A percentile compares a stretch with the other conserved stretches of the same genome.
These are phyloP conservation scores for Triplophysa yarkandensis DNA, from an alignment of 2,797 vertebrate genomes.

Conservation along the genomic window DNA sequence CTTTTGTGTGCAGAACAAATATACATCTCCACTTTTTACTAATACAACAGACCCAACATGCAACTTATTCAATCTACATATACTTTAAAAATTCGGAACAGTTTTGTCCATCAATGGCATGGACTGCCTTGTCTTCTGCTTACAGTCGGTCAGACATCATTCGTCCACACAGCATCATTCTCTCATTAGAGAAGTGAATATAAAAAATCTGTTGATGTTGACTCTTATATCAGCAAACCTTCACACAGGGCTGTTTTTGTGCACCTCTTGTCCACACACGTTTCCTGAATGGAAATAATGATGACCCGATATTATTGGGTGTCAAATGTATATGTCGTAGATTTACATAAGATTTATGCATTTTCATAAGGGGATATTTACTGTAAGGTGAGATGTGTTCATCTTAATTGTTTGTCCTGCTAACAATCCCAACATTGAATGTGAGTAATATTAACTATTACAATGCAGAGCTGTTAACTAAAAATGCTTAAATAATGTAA, in stretches of 20 bases:
- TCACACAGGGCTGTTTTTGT: too few relatives aligned
- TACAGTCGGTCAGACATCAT: background rate
- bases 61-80: too few relatives aligned
- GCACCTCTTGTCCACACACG: too few relatives aligned
- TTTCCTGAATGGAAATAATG: background rate
- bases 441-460: background rate
- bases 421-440: too few relatives aligned
- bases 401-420: background rate
- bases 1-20: background rate
- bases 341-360: background rate
- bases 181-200: too few relatives aligned
- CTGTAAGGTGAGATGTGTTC: too few relatives aligned
- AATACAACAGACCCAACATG: background rate
- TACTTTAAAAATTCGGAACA: too few relatives aligned
- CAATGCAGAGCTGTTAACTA: too few relatives aligned
- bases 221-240: too few relatives aligned
- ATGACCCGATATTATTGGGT: background rate
- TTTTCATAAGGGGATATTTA: conserved; percentile 3
- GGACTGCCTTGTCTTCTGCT: background rate
- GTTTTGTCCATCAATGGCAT: background rate
- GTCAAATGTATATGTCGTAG: background rate
- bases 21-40: background rate
- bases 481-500: background rate
- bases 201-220: too few relatives aligned
- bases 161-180: background rate